Evolutionary conservation across 2,113 vertebrate species (phyloP), one percentile per base, ranked within the genome.

Genomic region (Megaceryle maxima): DNA sequence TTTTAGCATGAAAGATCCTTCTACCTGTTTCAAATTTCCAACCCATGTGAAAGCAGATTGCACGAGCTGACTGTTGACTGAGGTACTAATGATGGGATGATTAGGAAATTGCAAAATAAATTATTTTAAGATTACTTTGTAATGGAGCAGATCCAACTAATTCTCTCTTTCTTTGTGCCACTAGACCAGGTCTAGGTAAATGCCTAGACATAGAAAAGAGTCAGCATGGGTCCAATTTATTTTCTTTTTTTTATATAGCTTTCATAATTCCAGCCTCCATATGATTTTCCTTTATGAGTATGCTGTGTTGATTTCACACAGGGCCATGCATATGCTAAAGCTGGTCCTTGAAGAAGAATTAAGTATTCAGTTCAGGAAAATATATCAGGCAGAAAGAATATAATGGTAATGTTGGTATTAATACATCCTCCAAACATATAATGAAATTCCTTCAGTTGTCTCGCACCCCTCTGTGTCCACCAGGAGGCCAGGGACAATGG

Each of bases 261-360:
- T 96, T 94, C 62, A 78, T 94, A 92, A 94, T 92, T 95, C 43
- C 51, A 92, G 69, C 64, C 43, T 94, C 56, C 7, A 35, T 87
- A 41, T 77, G 88, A 78, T 95, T 94, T 94, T 92, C 75, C 56
- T 78, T 33, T 63, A 12, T 75, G 80, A 81, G 51, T 81, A 50
- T 31, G 10, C 76, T 89, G 73, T 75, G 83, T 46, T 94, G 94
- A 64, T 94, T 87, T 96, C 95, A 97, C 95, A 94, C 86, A 87
- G 92, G 88, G 87, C 64, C 78, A 48, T 92, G 64, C 31, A 70
- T 78, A 75, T 84, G 80, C 51, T 94, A 91, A 84, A 95, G 53
- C 35, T 67, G 63, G 72, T 92, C 76, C 83, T 96, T 92, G 92
- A 94, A 90, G 86, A 88, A 94, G 76, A 96, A 95, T 95, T 92